Base-by-base conservation (phyloP, 2,113 vertebrate species). In the Athene cunicularia region DNA sequence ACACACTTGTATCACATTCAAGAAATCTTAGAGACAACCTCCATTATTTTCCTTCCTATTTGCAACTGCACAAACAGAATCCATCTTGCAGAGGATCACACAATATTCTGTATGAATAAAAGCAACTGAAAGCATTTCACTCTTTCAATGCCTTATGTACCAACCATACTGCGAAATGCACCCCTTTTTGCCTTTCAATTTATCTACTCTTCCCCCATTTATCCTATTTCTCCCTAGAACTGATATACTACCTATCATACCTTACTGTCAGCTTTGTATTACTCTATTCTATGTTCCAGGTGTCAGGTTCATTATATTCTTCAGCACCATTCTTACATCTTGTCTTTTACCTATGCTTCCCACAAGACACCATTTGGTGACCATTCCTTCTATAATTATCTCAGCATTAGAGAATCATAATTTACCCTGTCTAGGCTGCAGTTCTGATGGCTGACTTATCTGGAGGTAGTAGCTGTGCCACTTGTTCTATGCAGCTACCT, bases 1-100 rank as follows among this genome's bases (percentile, higher is more conserved):
- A 80, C 22, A 53, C 0, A 1, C 5, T 1, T 24, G 7, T 50
- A 84, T 47, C 59, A 43, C 52, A 66, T 32, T 39, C 27, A 35
- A 88, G 41, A 1, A 52, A 56, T 17, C 33, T 68, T 27, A 28
- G 7, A 85, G 37, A 62, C 9, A 70, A 60, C 6, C 37, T 67
- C 6, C 58, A 63, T 74, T 93, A 33, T 72, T 75, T 91, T 85
- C 32, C 30, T 71, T 91, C 30, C 43, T 59, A 59, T 49, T 83
- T 45, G 50, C 17, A 88, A 35, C 0, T 49, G 39, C 27, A 81
- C 23, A 71, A 90, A 82, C 7, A 28, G 47, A 92, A 74, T 26
- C 33, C 26, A 47, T 30, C 35, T 37, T 59, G 28, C 35, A 90
- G 32, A 80, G 7, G 10, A 45, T 85, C 41, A 66, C 0, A 2